phyloP scores from a whole-genome alignment of 2,888 invertebrate genomes.

The Lottia scabra region DNA sequence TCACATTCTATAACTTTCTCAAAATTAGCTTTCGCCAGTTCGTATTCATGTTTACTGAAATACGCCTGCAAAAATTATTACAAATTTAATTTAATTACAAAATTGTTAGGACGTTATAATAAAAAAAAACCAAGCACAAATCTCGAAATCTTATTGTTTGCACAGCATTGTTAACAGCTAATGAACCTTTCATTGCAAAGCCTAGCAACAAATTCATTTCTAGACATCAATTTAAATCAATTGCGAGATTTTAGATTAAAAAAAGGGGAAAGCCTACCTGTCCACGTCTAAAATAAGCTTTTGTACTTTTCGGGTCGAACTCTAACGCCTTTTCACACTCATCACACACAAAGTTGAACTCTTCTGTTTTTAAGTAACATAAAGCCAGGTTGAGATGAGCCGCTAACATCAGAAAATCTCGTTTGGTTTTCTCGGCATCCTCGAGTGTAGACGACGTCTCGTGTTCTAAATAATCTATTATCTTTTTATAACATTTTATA shows the following conservation, averaged over 20 bases:
- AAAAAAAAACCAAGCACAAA: too few relatives aligned
- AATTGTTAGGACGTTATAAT: not conserved
- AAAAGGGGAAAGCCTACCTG: slow-evolving; percentile 71
- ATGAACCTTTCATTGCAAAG: too few relatives aligned
- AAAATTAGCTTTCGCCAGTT: slow-evolving; percentile 83
- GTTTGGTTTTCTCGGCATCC: slow-evolving; percentile 69
- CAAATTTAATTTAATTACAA: not conserved
- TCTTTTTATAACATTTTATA: slow-evolving; percentile 87
- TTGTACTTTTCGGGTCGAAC: slow-evolving; percentile 82
- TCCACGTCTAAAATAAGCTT: slow-evolving; percentile 90
- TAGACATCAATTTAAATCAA: too few relatives aligned
- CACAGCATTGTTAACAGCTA: too few relatives aligned
- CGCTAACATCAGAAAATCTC: slow-evolving; percentile 76
- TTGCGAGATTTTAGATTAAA: too few relatives aligned
- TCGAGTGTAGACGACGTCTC: slow-evolving; percentile 70
- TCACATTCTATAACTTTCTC: slow-evolving; percentile 81
- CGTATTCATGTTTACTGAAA: slow-evolving; percentile 81
- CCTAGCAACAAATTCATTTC: too few relatives aligned
- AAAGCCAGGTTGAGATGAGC: slow-evolving; percentile 85
- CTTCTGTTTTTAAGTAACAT: slow-evolving; percentile 82
- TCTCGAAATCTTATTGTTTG: too few relatives aligned
- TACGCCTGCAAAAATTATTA: slow-evolving; percentile 73
- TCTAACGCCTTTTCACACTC: slow-evolving; percentile 83
- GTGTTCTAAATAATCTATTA: slow-evolving; percentile 76
- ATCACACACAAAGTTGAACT: slow-evolving; percentile 79